Conservation (phyloP, 2,888 invertebrate genomes). For the Sarcophaga subvicina region DNA sequence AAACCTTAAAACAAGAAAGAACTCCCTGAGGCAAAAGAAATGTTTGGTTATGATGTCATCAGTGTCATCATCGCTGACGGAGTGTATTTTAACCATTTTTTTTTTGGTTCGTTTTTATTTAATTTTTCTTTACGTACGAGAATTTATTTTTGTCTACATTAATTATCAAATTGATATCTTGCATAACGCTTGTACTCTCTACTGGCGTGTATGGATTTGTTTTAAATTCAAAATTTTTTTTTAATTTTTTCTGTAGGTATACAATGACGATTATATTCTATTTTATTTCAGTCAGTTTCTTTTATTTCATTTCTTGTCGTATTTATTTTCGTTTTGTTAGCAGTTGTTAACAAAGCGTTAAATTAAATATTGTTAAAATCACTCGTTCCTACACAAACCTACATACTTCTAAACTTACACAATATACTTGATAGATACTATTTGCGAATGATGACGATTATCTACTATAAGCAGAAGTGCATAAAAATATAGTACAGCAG, state of each 20-base stretch:
- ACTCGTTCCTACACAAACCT: not conserved
- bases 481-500: not conserved
- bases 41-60: conserved; percentile 38
- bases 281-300: no score
- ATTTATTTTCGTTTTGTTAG: conserved; percentile 45
- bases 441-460: no score
- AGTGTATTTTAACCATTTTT: not conserved
- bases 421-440: no score
- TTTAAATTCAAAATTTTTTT: conserved; percentile 1
- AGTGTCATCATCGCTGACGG: not conserved
- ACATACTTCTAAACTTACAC: no score
- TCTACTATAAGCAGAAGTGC: not conserved
- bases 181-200: not conserved
- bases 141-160: no score
- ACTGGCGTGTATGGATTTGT: no score
- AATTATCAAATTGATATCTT: conserved; percentile 1
- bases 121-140: not conserved
- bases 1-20: no score
- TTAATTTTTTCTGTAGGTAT: not conserved
- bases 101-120: not conserved
- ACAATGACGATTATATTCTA: conserved; percentile 12
- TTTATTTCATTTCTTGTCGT: conserved; percentile 2
- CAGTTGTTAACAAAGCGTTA: conserved; percentile 60
- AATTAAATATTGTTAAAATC: conserved; percentile 53
- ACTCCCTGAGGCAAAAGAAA: not conserved